A percentile compares a stretch with the other conserved stretches of the same genome.
Conservation (phyloP, 2,888 invertebrate genomes). For the Falcaria lacertinaria region DNA sequence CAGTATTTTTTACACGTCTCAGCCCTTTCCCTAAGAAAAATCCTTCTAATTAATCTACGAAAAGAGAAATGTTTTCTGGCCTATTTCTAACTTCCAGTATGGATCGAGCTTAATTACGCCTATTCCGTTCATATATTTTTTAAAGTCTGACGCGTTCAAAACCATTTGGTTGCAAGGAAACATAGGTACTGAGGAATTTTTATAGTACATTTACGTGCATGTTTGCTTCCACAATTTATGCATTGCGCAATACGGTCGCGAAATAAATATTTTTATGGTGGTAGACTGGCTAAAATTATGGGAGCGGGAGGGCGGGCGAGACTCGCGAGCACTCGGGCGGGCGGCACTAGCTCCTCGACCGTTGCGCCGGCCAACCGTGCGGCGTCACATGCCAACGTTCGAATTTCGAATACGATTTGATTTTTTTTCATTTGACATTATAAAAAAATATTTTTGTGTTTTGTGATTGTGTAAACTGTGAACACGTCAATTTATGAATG, state of each 20-base stretch:
- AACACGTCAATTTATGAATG: conserved; percentile 20
- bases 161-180: not conserved
- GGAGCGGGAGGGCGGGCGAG: conserved; percentile 34
- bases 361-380: conserved; percentile 39
- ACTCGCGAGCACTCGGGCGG: conserved; percentile 34
- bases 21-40: conserved; percentile 20
- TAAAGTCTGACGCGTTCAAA: conserved; percentile 11
- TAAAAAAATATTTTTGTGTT: conserved; percentile 18
- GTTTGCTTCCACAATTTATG: conserved; percentile 40
- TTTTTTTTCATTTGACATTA: conserved; percentile 14
- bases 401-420: not conserved
- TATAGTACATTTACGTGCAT: conserved; percentile 19
- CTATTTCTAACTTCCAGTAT: conserved; percentile 21
- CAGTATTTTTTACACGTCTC: conserved; percentile 42
- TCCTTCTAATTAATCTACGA: conserved; percentile 44
- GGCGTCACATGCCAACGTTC: conserved; percentile 14
- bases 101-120: conserved; percentile 29
- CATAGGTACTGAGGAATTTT: not conserved
- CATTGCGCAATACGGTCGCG: conserved; percentile 63
- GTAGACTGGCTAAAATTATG: conserved; percentile 46
- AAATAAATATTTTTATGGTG: conserved; percentile 66
- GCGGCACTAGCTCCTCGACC: conserved; percentile 44
- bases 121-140: conserved; percentile 25
- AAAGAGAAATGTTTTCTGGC: conserved; percentile 26
- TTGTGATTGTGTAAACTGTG: conserved; percentile 20